Evolutionary conservation across 1,140 invertebrate species (phyloP), one percentile per base, ranked within the genome.

Genomic region (Aphelenchoides avenae): DNA sequence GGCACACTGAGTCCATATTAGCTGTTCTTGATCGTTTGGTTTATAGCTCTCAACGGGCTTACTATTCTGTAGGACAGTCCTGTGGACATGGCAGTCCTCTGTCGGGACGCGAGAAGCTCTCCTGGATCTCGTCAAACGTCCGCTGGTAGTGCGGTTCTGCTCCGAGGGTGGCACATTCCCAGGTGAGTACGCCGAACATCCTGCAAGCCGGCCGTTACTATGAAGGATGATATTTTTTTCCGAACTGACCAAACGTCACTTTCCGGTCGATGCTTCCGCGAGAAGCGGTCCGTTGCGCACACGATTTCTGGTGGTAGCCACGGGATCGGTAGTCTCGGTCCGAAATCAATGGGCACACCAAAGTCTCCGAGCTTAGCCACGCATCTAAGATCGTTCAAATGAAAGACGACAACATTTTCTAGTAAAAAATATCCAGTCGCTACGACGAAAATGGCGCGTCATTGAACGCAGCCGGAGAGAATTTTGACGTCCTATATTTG

Each of bases 271-370:
- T 70, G 68, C 29, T 67, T 70, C 26, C 61, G 43, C 29, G 62
- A 51, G 13, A 27, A 24, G 30, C 64, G 56, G 42, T 70, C 67
- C 27, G 65, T 36, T 15, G 68, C 65, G 47, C 70, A 73, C 6
- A 73, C 70, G 48, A 70, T 73, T 47, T 70, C 69, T n/a, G 69
- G 69, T 6, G 69, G 69, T 4, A 71, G 60, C 69, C 69, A 71
- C 1, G 69, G 69, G 48, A 71, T 71, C 1, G 69, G 69, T 20
- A 71, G 52, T 11, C 71, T 57, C 18, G 71, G 71, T 3, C 69
- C 69, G 47, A 71, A 71, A 34, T 71, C 69, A 29, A 60, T 47
- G 30, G 57, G 57, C 5, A 61, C 24, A 7, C 59, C 69, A 48
- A 71, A 71, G 57, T 71, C 69, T 15, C 69, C 69, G 9, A 71